phyloP scores from a whole-genome alignment of 2,797 vertebrate genomes.

The Hemibagrus guttatus region DNA sequence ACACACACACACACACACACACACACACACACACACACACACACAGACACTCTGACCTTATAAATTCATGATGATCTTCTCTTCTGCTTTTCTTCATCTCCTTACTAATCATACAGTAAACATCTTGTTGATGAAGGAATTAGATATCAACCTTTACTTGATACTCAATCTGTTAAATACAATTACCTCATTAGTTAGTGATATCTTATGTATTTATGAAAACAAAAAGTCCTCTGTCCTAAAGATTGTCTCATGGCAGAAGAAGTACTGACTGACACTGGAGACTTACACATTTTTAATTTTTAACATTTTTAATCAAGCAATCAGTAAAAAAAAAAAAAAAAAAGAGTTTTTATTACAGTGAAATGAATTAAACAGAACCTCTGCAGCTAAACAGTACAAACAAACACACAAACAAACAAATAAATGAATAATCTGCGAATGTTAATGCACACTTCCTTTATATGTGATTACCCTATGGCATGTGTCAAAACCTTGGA shows the following conservation, averaged over 20 bases:
- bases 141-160: background rate
- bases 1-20: background rate
- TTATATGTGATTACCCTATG: background rate
- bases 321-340: no score
- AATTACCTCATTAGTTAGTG: background rate
- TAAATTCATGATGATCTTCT: constrained; percentile 1
- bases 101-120: background rate
- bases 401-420: background rate
- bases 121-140: background rate
- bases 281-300: no score
- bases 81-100: no score
- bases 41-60: background rate
- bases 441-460: background rate
- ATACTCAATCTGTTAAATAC: background rate
- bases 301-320: no score
- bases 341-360: no score
- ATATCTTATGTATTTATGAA: background rate
- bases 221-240: no score
- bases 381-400: background rate
- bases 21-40: background rate
- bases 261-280: background rate
- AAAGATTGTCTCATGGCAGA: no score
- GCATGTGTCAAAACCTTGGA: background rate
- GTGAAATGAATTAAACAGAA: background rate
- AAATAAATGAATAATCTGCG: no score